These are phyloP conservation scores for Palythoa heliodiscus DNA, from an alignment of 92 coral and sea anemone species.

Conservation along the genomic window DNA sequence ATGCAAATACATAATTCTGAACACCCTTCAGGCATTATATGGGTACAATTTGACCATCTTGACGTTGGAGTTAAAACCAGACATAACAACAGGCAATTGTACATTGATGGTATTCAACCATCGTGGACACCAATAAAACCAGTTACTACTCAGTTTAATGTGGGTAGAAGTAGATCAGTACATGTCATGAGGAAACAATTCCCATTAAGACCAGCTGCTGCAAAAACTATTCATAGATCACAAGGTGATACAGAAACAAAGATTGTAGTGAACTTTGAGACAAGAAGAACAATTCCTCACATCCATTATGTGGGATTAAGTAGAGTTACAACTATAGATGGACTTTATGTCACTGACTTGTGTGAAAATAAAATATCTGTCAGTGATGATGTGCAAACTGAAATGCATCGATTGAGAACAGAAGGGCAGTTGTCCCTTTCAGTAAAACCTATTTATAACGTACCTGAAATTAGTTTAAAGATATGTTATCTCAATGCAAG, in stretches of 20 bases:
- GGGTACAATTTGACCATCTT: conserved; percentile 1
- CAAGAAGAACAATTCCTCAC: not conserved
- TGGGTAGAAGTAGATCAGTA: conserved; percentile 6
- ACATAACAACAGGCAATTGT: conserved; percentile 1
- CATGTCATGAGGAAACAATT: not conserved
- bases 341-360: not conserved
- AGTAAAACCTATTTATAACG: not conserved
- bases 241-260: too few species aligned
- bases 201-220: not conserved
- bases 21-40: not conserved
- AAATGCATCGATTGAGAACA: too few species aligned
- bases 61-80: conserved; percentile 7
- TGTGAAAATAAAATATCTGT: not conserved
- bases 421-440: conserved; percentile 3
- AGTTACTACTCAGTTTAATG: conserved; percentile 1
- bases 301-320: too few species aligned
- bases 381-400: not conserved
- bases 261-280: not conserved
- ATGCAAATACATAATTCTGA: not conserved
- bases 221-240: not conserved
- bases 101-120: conserved; percentile 2
- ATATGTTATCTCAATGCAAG: not conserved
- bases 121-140: conserved; percentile 13
- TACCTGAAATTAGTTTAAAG: not conserved
- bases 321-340: not conserved